phyloP scores from a whole-genome alignment of 2,888 invertebrate genomes.

The Morpho helenor region DNA sequence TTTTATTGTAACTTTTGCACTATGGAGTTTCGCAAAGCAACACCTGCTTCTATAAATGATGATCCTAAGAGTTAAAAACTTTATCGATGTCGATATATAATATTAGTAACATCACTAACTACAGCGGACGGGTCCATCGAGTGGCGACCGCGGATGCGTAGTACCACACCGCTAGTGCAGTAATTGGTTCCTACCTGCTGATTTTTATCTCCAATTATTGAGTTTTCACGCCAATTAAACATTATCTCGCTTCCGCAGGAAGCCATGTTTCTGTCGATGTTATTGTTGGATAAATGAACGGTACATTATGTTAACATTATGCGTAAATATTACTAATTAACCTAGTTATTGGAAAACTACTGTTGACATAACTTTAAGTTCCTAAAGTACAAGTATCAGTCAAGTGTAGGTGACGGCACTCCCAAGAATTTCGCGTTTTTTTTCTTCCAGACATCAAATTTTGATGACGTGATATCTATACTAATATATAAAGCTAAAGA shows the following conservation, averaged over 20 bases:
- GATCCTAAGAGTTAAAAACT: no score
- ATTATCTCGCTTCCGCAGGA: constrained; percentile 70
- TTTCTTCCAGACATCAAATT: no score
- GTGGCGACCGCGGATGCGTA: constrained; percentile 49
- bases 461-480: no score
- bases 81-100: constrained; percentile 16
- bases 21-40: no score
- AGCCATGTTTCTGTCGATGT: constrained; percentile 43
- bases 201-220: constrained; percentile 77
- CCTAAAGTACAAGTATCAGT: no score
- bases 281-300: constrained; percentile 41
- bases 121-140: constrained; percentile 29
- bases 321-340: constrained; percentile 8
- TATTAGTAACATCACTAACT: constrained; percentile 34
- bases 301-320: constrained; percentile 17
- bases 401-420: no score
- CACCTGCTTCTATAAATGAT: no score
- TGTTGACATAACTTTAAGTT: no score
- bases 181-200: constrained; percentile 69
- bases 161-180: constrained; percentile 57
- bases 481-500: no score
- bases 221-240: constrained; percentile 77
- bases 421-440: no score
- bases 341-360: background rate
- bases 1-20: no score